A percentile compares a stretch with the other conserved stretches of the same genome.
Conservation (phyloP, 2,797 vertebrate species). For the Aphelocoma californica region DNA sequence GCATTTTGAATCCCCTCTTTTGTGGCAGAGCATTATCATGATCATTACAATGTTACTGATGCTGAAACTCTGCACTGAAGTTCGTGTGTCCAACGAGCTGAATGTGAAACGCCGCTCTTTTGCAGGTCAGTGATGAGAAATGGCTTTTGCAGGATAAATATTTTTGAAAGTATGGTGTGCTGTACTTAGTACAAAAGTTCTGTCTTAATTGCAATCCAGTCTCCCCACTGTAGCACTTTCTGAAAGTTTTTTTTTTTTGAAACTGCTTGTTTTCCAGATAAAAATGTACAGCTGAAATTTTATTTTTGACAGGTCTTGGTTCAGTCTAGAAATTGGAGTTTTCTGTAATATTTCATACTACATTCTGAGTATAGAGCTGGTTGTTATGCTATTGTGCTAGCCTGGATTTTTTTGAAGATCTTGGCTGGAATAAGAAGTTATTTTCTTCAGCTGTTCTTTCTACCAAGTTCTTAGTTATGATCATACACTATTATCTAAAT, state of each 20-base stretch:
- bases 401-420: background rate
- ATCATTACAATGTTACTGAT: slow-evolving; percentile 93
- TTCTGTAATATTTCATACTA: background rate
- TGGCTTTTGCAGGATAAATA: background rate
- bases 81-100: slow-evolving; percentile 86
- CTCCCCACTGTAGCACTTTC: background rate
- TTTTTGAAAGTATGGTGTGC: background rate
- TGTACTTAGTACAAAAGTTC: background rate
- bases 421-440: background rate
- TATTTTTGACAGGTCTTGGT: background rate
- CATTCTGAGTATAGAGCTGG: background rate
- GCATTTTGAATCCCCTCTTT: slow-evolving; percentile 89
- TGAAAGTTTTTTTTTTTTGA: background rate
- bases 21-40: slow-evolving; percentile 97
- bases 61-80: slow-evolving; percentile 91
- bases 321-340: background rate
- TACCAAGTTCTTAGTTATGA: background rate
- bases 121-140: slow-evolving; percentile 82
- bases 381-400: background rate
- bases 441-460: background rate
- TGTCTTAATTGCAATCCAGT: background rate
- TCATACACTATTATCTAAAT: background rate
- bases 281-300: background rate
- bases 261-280: background rate
- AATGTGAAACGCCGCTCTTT: slow-evolving; percentile 87